Conservation (phyloP, 2,113 vertebrate species). For the Phainopepla nitens region DNA sequence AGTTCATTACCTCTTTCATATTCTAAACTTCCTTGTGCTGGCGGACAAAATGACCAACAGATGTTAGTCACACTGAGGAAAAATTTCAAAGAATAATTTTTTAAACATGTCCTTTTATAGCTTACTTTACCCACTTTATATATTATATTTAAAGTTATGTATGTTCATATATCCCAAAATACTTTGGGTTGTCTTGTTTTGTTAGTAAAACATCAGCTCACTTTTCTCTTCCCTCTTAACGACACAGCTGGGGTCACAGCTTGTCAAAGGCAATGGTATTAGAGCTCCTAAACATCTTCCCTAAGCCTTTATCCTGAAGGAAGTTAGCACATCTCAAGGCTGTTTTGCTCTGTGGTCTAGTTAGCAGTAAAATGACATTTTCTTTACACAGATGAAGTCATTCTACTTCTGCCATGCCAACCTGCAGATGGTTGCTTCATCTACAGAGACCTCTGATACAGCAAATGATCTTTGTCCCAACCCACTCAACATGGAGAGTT, state of each 20-base stretch:
- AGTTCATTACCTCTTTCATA: conserved; percentile 60
- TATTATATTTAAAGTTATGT: not conserved
- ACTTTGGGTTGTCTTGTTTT: not conserved
- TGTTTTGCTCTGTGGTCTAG: not conserved
- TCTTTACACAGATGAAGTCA: not conserved
- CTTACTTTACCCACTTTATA: not conserved
- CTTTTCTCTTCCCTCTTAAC: not conserved
- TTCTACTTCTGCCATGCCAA: not conserved
- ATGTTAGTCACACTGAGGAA: conserved; percentile 29
- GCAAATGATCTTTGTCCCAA: not conserved
- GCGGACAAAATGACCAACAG: conserved; percentile 32
- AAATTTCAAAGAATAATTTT: conserved; percentile 27
- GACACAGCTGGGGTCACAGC: not conserved
- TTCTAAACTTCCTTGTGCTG: conserved; percentile 4
- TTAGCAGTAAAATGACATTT: not conserved
- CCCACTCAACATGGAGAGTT: not conserved
- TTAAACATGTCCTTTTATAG: conserved; percentile 30
- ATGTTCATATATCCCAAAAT: not conserved
- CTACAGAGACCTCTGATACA: not conserved
- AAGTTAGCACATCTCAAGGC: not conserved
- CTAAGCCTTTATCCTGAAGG: not conserved
- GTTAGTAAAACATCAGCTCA: not conserved
- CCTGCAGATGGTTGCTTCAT: not conserved
- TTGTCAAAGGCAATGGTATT: not conserved
- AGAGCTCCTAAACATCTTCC: not conserved